Base-by-base conservation (phyloP, 2,888 invertebrate genomes). In the Habroteleia sp. region DNA sequence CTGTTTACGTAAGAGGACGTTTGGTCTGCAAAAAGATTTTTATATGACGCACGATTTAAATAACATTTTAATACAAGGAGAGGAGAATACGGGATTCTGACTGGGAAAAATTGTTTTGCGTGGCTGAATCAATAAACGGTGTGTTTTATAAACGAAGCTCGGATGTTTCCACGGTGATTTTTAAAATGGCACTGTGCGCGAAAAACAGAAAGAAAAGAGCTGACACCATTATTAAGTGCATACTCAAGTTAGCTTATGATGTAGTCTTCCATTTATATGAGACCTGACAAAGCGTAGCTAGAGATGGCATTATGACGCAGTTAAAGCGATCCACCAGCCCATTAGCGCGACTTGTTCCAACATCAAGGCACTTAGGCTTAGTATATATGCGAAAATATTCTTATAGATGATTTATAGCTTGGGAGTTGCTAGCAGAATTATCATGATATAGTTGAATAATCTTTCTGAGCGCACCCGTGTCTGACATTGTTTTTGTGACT, bases 341-440 rank as follows among this genome's bases (percentile, higher is more conserved):
- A 66, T 66, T 66, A 66, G 66, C 54, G 46, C 66, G 8, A 46
- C 54, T 66, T 66, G 66, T 56, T 66, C 66, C 54, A 66, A 66
- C 66, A 66, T 66, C 46, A 31, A 39, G 66, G 54, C 46, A 54
- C 56, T 66, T 56, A 66, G 66, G 66, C 50, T 50, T 50, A 50
- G 50, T 50, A 16, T 35, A 35, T 35, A 29, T 16, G 63, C 25
- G 42, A 65, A 65, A 65, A 65, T 65, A 65, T 65, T 65, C 65
- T 54, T 65, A 54, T 65, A 16, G 54, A 54, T 65, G 65, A 65
- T 65, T 65, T 65, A 65, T 44, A 13, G 42, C 37, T 17, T 29
- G 27, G 27, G 35, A 54, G 52, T 42, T 54, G 52, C 35, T 17
- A 8, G 44, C 27, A 44, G 20, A 65, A 52, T 65, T 65, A 54